phyloP scores from a whole-genome alignment of 2,797 vertebrate genomes.

The Lutjanus campechanus region DNA sequence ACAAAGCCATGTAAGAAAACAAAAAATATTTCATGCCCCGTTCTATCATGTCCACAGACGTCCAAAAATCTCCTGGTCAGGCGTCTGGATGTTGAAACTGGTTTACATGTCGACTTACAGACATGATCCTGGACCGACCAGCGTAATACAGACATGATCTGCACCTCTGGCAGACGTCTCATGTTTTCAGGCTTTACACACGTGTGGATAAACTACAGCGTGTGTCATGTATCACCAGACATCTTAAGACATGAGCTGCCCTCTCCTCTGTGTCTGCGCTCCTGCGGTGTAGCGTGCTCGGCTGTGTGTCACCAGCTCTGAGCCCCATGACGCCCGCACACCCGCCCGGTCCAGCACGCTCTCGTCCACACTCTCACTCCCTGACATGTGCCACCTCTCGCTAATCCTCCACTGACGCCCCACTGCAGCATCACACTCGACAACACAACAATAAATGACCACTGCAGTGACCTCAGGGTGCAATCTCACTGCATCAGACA shows the following conservation, averaged over 20 bases:
- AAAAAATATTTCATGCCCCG: no score
- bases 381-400: slow-evolving; percentile 75
- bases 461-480: slow-evolving; percentile 57
- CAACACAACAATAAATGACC: slow-evolving; percentile 63
- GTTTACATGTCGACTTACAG: no score
- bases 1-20: no score
- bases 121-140: no score
- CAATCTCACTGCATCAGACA: slow-evolving; percentile 20
- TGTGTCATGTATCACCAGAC: slow-evolving; percentile 7
- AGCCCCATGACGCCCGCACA: slow-evolving; percentile 37
- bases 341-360: slow-evolving; percentile 31
- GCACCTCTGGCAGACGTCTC: no score
- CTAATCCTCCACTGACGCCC: slow-evolving; percentile 77
- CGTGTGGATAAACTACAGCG: slow-evolving; percentile 18
- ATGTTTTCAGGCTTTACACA: neutral
- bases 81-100: no score
- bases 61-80: no score
- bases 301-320: slow-evolving; percentile 49
- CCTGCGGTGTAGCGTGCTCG: slow-evolving; percentile 29
- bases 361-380: slow-evolving; percentile 76
- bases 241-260: slow-evolving; percentile 6
- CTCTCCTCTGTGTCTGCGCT: slow-evolving; percentile 9
- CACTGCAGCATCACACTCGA: slow-evolving; percentile 47
- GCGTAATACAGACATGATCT: no score
- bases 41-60: no score